Evolutionary conservation across 2,797 vertebrate species (phyloP), one percentile per base, ranked within the genome.

Genomic region (Eulemur coronatus): DNA sequence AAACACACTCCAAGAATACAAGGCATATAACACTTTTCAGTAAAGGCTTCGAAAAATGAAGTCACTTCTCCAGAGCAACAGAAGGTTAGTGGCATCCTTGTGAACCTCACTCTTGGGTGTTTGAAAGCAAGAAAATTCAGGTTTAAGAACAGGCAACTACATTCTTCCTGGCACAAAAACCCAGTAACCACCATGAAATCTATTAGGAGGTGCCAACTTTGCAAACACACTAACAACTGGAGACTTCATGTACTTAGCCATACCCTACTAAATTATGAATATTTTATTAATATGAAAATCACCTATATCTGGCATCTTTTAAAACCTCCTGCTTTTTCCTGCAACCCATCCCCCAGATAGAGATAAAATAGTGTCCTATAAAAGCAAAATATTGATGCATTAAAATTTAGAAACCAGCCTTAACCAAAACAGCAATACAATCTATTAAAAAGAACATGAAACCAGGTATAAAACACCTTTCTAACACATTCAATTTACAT

Each of bases 391-490:
- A 96, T n/a, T 82, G 55, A 94, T 87, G 72, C 76, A 88, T 67
- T 94, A 86, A 93, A 86, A 95, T 93, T 78, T 91, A 97, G 92
- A 97, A 97, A 84, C 41, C 72, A 96, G 20, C 26, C 86, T 95
- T 76, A 87, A 93, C 59, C 79, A 81, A 94, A 95, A 87, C 20
- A 94, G 93, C 85, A 91, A 94, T 1, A 81, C 79, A 79, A 84
- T 4, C 76, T 84, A 84, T 86, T 92, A 82, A 96, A 92, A 92
- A 94, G 86, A 92, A 89, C 20, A 67, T 20, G 48, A 89, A 96
- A 57, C 24, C 48, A 96, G 33, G n/a, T 87, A 78, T 63, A 81
- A 97, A 94, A 91, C 43, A 87, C 38, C 14, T 18, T 93, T 78
- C 41, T 50, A 80, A 76, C 35, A 92, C 30, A 82, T 81, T 94